Evolutionary conservation across 2,113 vertebrate species (phyloP), one percentile per base, ranked within the genome.

Genomic region (Urocolius indicus): DNA sequence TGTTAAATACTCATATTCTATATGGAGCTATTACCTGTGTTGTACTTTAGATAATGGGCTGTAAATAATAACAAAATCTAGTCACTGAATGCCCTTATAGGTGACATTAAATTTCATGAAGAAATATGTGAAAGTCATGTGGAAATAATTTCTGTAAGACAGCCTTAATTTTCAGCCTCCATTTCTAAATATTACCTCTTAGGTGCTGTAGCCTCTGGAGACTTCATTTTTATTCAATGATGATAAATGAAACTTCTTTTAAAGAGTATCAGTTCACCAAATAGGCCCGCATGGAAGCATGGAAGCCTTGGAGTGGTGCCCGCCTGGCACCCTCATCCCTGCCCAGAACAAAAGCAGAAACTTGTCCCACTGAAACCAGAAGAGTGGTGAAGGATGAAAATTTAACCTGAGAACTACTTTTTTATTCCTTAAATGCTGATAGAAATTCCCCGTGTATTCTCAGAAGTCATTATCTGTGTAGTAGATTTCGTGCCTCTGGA

Each of bases 101-200:
- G 81, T 71, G 66, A 66, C 38, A 59, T 74, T 66, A 84, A 91
- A 87, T 52, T 68, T 91, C 85, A 30, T 54, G 27, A 45, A 66
- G 92, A 91, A 67, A 43, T 46, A 62, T n/a, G 30, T 43, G 66
- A 43, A n/a, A 83, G 38, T 52, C 32, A 11, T 0, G 5, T 0
- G 6, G 89, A 26, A 59, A 89, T 65, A 69, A 55, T 41, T 65
- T 93, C 63, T 10, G 14, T 13, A 12, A 68, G 66, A 73, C 63
- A 74, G 68, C 34, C 67, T 95, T 84, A 75, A 88, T 86, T 95
- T 96, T 87, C 51, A 51, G 84, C 77, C 41, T 89, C 43, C 20
- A 4, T 84, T 89, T 80, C 85, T 81, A 61, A 86, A 59, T 59
- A 88, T 75, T 89, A 74, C 74, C 65, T 74, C 9, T 49, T 83